These are phyloP conservation scores for Sorex maritimensis DNA, from an alignment of 2,797 vertebrate genomes.

Conservation along the genomic window DNA sequence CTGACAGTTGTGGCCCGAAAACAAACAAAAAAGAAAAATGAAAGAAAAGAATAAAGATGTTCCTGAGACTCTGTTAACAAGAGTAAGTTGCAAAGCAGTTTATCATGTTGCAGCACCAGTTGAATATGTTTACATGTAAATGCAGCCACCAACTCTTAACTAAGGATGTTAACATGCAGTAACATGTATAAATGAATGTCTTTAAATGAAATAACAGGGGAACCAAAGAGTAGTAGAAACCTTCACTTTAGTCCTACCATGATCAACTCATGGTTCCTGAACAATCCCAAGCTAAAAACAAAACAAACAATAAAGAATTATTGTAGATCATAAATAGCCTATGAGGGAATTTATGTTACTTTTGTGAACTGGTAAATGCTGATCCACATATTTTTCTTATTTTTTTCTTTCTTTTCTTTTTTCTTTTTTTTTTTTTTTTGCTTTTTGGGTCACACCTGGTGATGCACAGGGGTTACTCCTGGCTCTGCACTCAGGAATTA, in stretches of 20 bases:
- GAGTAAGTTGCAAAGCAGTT: neutral
- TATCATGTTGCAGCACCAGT: neutral
- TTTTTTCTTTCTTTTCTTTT: no score
- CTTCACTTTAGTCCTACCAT: neutral
- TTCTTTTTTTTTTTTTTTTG: no score
- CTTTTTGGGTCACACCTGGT: no score
- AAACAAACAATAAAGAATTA: no score
- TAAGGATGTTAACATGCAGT: neutral
- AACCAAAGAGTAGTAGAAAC: constrained; percentile 13
- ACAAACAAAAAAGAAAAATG: neutral
- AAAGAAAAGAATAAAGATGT: neutral
- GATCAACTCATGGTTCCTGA: constrained; percentile 19
- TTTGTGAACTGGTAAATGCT: no score
- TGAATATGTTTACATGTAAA: neutral
- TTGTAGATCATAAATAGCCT: no score
- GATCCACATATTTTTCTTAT: constrained; percentile 37
- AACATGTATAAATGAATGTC: neutral
- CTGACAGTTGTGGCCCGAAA: no score
- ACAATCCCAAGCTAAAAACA: neutral
- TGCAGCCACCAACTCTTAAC: neutral
- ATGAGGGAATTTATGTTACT: no score
- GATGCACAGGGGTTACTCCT: no score
- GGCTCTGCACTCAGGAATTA: no score
- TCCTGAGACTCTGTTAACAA: neutral
- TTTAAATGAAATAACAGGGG: constrained; percentile 39